Evolutionary conservation across 2,797 vertebrate genomes (phyloP).

Genomic region (Lagorchestes hirsutus): DNA sequence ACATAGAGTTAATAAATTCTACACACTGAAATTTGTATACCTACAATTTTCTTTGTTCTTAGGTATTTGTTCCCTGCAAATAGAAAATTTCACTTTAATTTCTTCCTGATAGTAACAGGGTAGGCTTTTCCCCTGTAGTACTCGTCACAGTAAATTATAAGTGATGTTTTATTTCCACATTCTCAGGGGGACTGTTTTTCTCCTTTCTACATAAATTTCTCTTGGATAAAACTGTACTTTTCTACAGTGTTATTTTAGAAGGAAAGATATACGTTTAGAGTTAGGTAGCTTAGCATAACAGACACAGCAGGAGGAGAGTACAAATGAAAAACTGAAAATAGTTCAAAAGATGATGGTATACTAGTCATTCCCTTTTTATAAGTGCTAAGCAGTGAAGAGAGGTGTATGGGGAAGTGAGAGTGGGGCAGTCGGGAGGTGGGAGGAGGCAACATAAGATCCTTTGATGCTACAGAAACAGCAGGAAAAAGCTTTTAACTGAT

Average conservation of each 20-base stretch:
- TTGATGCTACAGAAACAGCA: constrained; percentile 29
- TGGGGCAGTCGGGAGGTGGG: background rate
- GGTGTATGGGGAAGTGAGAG: background rate
- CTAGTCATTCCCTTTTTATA: constrained; percentile 2
- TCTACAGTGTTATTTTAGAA: constrained; percentile 30
- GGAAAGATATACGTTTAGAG: constrained; percentile 22
- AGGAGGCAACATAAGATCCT: constrained; percentile 47
- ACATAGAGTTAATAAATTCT: background rate
- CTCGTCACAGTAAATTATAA: constrained; percentile 42
- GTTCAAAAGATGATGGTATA: constrained; percentile 37
- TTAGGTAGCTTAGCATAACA: constrained; percentile 34
- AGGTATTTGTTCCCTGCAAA: constrained; percentile 1
- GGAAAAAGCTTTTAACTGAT: constrained; percentile 20
- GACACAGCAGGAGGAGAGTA: constrained; percentile 5
- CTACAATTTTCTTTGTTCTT: background rate
- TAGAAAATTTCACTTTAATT: constrained; percentile 32
- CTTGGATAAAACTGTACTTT: constrained; percentile 17
- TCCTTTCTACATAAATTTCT: constrained; percentile 11
- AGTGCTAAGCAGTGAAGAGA: constrained; percentile 37
- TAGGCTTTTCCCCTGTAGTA: background rate
- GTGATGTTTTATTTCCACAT: constrained; percentile 21
- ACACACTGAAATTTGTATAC: background rate
- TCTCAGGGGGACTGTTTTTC: constrained; percentile 39
- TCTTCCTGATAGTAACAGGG: constrained; percentile 2
- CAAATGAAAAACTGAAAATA: constrained; percentile 49